Conservation (phyloP, 2,888 invertebrate species). For the Lucinisca nassula region DNA sequence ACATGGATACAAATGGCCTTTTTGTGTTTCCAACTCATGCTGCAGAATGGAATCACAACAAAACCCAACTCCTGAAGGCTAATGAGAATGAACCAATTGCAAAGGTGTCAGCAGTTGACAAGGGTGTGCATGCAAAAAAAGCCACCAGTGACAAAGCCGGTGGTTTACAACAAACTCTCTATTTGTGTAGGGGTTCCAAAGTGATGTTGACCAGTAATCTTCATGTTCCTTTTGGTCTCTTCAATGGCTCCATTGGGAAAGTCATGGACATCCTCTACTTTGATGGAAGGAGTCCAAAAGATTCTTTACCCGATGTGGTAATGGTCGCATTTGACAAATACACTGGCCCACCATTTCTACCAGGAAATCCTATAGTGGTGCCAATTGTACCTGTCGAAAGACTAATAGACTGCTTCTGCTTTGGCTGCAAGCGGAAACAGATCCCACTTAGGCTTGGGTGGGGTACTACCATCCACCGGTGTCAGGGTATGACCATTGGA, state of each 20-base stretch:
- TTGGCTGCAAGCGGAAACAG: constrained; percentile 48
- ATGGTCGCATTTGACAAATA: constrained; percentile 64
- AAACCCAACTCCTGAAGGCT: constrained; percentile 19
- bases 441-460: constrained; percentile 60
- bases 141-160: constrained; percentile 55
- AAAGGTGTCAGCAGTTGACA: constrained; percentile 28
- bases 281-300: too few relatives aligned
- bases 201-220: constrained; percentile 65
- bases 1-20: constrained; percentile 21
- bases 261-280: too few relatives aligned
- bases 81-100: constrained; percentile 54
- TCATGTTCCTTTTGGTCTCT: too few relatives aligned
- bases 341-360: constrained; percentile 51
- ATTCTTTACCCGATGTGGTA: constrained; percentile 23
- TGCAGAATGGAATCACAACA: constrained; percentile 47
- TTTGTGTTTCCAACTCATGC: constrained; percentile 58
- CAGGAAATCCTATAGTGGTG: constrained; percentile 29
- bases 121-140: constrained; percentile 55
- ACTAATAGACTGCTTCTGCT: constrained; percentile 50
- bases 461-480: constrained; percentile 60
- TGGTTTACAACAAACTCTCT: constrained; percentile 43
- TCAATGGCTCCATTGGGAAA: too few relatives aligned
- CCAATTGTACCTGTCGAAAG: constrained; percentile 58
- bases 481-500: constrained; percentile 63
- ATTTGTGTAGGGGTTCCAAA: constrained; percentile 43